These are phyloP conservation scores for Plumapathes pennacea DNA, from an alignment of 92 coral and sea anemone genomes.

Conservation along the genomic window DNA sequence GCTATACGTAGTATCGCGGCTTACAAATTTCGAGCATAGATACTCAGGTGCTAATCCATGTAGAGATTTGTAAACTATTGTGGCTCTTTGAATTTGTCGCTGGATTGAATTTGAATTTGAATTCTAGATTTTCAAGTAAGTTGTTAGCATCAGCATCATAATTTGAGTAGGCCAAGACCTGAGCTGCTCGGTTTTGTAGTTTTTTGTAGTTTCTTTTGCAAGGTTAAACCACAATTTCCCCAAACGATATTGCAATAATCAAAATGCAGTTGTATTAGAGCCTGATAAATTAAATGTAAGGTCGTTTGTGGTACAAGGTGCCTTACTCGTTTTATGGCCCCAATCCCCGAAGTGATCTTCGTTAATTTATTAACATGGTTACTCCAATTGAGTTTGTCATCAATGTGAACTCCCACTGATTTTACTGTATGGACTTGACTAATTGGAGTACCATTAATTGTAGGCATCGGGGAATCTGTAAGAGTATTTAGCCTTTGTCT, in stretches of 20 bases:
- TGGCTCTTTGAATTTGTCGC: no score
- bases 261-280: no score
- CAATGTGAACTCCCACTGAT: conserved; percentile 3
- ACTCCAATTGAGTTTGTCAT: conserved; percentile 7
- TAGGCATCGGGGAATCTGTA: background rate
- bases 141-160: conserved; percentile 24
- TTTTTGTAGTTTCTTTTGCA: conserved; percentile 8
- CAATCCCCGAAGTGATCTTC: no score
- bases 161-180: conserved; percentile 5
- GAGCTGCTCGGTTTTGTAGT: conserved; percentile 8
- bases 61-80: conserved; percentile 9
- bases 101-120: no score
- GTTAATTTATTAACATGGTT: no score
- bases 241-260: no score
- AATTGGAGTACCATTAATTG: background rate
- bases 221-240: conserved; percentile 11
- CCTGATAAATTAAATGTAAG: no score
- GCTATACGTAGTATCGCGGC: conserved; percentile 17
- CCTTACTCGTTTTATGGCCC: no score
- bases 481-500: conserved; percentile 15
- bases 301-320: no score
- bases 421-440: background rate
- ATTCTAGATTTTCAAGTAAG: conserved; percentile 21
- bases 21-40: conserved; percentile 14
- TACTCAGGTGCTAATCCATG: conserved; percentile 40